Conservation (phyloP, 2,113 vertebrate species). For the Hippocampus abdominalis region DNA sequence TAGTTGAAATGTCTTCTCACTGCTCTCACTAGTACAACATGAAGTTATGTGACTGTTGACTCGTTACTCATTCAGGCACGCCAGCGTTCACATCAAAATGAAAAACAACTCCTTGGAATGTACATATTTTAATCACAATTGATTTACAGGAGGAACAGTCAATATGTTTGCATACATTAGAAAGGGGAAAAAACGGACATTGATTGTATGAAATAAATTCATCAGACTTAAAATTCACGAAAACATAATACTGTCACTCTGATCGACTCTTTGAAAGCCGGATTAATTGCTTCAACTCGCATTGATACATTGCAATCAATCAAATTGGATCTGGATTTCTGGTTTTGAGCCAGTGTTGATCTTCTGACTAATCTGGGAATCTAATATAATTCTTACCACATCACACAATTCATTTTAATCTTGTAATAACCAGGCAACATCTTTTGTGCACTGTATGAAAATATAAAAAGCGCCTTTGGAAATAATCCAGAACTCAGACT, state of each 20-base stretch:
- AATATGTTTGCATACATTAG: not conserved
- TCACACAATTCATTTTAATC: not conserved
- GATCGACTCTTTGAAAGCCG: not conserved
- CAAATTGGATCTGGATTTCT: not conserved
- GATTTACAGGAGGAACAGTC: not conserved
- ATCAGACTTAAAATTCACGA: not conserved
- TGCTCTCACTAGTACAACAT: not conserved
- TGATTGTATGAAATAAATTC: not conserved
- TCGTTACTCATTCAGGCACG: not conserved
- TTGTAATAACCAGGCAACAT: too few relatives aligned
- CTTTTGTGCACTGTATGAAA: too few relatives aligned
- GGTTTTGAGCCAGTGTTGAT: not conserved
- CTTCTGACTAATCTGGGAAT: not conserved
- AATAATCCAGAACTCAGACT: too few relatives aligned
- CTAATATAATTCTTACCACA: not conserved
- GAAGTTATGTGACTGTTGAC: not conserved
- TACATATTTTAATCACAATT: not conserved
- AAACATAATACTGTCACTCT: not conserved
- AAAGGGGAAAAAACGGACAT: not conserved
- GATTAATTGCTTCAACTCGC: not conserved
- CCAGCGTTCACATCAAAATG: not conserved
- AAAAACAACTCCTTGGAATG: not conserved
- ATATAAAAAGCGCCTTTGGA: too few relatives aligned
- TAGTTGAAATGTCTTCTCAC: not conserved
- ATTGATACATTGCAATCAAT: not conserved